Percentiles rank a stretch among this genome's conserved stretches.
phyloP scores from a whole-genome alignment of 1,140 invertebrate genomes.

The Semibalanus balanoides region DNA sequence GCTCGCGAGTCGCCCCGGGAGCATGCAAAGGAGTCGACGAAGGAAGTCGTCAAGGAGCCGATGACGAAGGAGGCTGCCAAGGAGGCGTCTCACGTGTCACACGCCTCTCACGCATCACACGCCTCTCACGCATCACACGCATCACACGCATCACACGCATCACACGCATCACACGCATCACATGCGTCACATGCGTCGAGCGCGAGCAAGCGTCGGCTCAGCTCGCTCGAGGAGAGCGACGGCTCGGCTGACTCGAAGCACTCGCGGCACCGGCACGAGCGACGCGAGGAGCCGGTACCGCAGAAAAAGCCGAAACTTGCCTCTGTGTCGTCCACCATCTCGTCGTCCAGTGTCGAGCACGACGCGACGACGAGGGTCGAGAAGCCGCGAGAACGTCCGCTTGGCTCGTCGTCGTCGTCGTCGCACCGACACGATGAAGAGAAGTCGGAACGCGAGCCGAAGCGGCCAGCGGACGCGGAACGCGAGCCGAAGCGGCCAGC shows the following conservation, averaged over 20 bases:
- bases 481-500: no score
- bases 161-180: no score
- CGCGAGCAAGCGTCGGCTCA: not conserved
- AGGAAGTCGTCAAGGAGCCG: not conserved
- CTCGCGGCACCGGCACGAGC: not conserved
- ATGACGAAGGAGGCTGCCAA: no score
- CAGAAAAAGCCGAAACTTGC: not conserved
- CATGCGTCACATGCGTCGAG: not conserved
- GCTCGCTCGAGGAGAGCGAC: conserved; percentile 5
- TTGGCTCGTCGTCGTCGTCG: not conserved
- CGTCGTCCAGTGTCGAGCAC: not conserved
- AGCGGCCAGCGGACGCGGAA: not conserved
- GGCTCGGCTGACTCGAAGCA: not conserved
- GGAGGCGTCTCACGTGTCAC: no score
- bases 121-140: not conserved
- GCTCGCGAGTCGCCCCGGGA: no score
- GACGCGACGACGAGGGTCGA: not conserved
- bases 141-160: not conserved
- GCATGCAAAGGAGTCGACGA: not conserved
- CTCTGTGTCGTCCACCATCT: not conserved
- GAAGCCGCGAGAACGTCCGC: not conserved
- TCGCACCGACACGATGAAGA: not conserved
- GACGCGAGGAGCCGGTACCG: not conserved
- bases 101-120: no score
- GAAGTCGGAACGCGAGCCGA: not conserved